phyloP scores from a whole-genome alignment of 2,797 vertebrate species.

The Rhincodon typus region DNA sequence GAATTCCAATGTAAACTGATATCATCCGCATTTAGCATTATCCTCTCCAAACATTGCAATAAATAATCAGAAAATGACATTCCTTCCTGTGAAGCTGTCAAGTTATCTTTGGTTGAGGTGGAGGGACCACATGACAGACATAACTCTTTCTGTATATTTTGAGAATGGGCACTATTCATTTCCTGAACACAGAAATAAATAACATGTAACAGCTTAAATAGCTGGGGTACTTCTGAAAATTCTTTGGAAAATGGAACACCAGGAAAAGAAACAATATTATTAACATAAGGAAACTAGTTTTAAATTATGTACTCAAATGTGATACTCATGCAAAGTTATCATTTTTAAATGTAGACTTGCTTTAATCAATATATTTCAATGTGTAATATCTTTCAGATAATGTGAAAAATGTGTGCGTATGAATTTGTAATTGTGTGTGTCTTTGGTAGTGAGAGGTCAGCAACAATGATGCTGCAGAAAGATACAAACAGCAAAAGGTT shows the following conservation, averaged over 20 bases:
- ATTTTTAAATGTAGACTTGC: background rate
- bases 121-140: background rate
- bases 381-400: background rate
- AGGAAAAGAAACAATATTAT: background rate
- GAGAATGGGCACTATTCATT: background rate
- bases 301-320: background rate
- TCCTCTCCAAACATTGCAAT: background rate
- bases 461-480: background rate
- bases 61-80: background rate
- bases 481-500: background rate
- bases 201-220: background rate
- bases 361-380: background rate
- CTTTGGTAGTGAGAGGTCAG: background rate
- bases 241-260: background rate
- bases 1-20: background rate
- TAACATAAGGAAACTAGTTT: background rate
- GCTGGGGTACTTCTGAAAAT: background rate
- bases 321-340: background rate
- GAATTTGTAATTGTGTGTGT: background rate
- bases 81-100: conserved; percentile 27
- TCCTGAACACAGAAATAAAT: conserved; percentile 27
- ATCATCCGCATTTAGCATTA: background rate
- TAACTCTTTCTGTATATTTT: background rate
- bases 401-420: background rate
- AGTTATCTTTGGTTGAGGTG: no score